Evolutionary conservation across 2,888 invertebrate genomes (phyloP).

Genomic region (Plusia festucae): DNA sequence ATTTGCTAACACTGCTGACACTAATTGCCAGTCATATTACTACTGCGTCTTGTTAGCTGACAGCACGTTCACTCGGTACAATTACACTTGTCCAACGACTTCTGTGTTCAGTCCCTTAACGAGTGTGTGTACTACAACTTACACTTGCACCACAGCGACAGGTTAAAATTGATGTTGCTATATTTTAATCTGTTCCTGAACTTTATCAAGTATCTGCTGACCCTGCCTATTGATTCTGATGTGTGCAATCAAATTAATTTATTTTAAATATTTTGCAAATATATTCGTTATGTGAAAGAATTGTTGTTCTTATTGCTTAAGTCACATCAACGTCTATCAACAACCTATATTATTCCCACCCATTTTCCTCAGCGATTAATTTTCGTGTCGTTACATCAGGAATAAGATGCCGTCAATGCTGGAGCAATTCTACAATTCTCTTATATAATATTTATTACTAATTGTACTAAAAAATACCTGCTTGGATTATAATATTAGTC

Average conservation of each 20-base stretch:
- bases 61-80: neutral
- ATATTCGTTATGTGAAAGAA: neutral
- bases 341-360: too few species aligned
- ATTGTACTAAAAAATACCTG: too few species aligned
- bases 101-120: slow-evolving; percentile 4
- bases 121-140: neutral
- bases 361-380: too few species aligned
- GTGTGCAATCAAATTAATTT: neutral
- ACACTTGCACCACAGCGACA: neutral
- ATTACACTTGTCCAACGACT: neutral
- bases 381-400: too few species aligned
- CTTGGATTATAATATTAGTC: too few species aligned
- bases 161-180: neutral
- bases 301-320: neutral
- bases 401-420: too few species aligned
- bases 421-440: too few species aligned
- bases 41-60: neutral
- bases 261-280: neutral
- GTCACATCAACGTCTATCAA: neutral
- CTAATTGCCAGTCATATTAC: neutral
- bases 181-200: neutral
- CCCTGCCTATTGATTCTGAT: neutral
- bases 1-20: neutral
- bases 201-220: neutral
- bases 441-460: too few species aligned